These are phyloP conservation scores for Novumbra hubbsi DNA, from an alignment of 2,797 vertebrate species.

Conservation along the genomic window DNA sequence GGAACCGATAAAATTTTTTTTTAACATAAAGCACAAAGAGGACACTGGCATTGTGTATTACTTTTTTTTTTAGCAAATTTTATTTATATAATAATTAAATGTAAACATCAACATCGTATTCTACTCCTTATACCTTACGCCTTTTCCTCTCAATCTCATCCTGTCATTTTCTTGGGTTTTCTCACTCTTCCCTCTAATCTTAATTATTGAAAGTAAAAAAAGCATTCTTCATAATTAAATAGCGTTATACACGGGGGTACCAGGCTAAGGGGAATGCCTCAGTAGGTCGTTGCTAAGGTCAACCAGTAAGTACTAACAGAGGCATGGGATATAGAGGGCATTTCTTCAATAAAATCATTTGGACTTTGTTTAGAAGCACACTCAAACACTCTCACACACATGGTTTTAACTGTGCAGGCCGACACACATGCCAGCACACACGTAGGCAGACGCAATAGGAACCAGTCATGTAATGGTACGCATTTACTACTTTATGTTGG, in stretches of 20 bases:
- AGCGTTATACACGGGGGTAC: conserved; percentile 54
- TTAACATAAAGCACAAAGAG: background rate
- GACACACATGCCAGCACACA: conserved; percentile 12
- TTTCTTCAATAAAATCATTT: background rate
- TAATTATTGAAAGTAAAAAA: conserved; percentile 68
- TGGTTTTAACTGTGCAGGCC: background rate
- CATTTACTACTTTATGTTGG: no score
- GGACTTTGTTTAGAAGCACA: background rate
- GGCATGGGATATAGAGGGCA: background rate
- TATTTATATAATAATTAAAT: no score
- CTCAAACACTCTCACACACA: background rate
- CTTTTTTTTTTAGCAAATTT: no score
- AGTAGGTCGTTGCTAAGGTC: conserved; percentile 66
- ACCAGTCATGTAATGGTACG: no score
- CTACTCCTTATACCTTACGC: no score
- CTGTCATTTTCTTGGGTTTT: conserved; percentile 25
- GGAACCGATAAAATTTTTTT: background rate
- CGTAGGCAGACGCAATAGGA: background rate
- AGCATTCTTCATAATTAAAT: conserved; percentile 67
- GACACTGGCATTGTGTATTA: background rate
- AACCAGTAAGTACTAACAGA: conserved; percentile 49
- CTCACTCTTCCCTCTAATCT: conserved; percentile 23
- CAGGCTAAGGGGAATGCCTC: conserved; percentile 53
- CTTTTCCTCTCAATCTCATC: no score
- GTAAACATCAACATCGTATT: background rate